Conservation (phyloP, 2,888 invertebrate genomes). For the Rutpela maculata region DNA sequence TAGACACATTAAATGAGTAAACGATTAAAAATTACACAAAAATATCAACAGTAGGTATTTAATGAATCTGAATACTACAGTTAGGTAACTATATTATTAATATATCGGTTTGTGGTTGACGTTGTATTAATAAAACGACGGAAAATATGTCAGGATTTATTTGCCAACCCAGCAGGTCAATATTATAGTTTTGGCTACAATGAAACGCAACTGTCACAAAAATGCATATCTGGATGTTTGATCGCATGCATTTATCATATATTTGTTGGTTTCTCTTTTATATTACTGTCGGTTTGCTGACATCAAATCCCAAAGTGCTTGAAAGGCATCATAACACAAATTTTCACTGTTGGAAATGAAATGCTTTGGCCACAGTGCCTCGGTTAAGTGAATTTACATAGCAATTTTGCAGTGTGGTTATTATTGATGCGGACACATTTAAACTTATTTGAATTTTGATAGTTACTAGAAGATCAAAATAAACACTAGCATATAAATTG, state of each 20-base stretch:
- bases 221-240: constrained; percentile 47
- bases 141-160: constrained; percentile 21
- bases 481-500: not conserved
- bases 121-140: constrained; percentile 9
- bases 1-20: not conserved
- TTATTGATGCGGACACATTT: constrained; percentile 27
- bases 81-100: constrained; percentile 12
- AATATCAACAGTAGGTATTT: not conserved
- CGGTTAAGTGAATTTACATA: constrained; percentile 40
- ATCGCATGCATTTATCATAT: constrained; percentile 45
- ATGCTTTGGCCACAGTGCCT: constrained; percentile 7
- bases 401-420: constrained; percentile 31
- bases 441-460: constrained; percentile 36
- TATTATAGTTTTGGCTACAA: constrained; percentile 34
- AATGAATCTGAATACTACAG: not conserved
- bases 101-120: constrained; percentile 4
- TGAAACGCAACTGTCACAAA: constrained; percentile 48
- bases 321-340: constrained; percentile 24
- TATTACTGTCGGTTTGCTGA: constrained; percentile 19
- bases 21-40: not conserved
- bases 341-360: constrained; percentile 31
- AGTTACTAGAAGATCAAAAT: constrained; percentile 18
- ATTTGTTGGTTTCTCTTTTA: constrained; percentile 63
- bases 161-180: constrained; percentile 15
- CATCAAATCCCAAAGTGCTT: constrained; percentile 9